Base-by-base conservation (phyloP, 2,113 vertebrate species). In the Bettongia penicillata region DNA sequence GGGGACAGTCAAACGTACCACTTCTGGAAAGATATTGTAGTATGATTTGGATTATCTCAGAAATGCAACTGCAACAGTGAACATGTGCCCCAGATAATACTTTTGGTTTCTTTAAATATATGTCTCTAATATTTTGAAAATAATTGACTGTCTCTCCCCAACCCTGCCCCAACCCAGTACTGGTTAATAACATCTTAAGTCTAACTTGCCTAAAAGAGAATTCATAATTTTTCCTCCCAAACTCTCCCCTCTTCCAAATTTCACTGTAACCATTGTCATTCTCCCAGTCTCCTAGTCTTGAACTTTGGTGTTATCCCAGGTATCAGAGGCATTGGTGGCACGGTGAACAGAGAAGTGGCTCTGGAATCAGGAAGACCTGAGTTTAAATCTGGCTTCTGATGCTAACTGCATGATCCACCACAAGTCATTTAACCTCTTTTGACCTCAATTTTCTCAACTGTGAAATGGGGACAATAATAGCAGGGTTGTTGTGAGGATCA, bases 21-120 rank as follows among this genome's bases (percentile, higher is more conserved):
- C 92, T 95, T 96, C 89, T 96, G 90, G 51, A 96, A 95, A 94
- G 51, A 94, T 92, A 95, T 93, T 19, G 28, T 93, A 49, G 68
- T 95, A 92, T 92, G 93, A 95, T 96, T 97, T 94, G 94, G 9
- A 96, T 68, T 94, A 7, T 43, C n/a, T 43, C 28, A 0, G 91
- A 91, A 96, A 91, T 96, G n/a, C 92, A 48, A 94, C 10, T 19
- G 26, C 55, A 84, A 61, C n/a, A 92, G 68, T 24, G 52, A 49
- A 94, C 61, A 95, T 94, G 28, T 8, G 2, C n/a, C 96, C 94
- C 57, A 93, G 93, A 61, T 43, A 96, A 97, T 95, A 51, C 90
- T 91, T 97, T 93, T 93, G 5, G 47, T 90, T 49, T 94, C 68
- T 16, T 94, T 94, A 8, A 43, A 31, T 11, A 51, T 16, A 90